Evolutionary conservation across 2,888 invertebrate species (phyloP).

Genomic region (Mesodorylaimus sp.): DNA sequence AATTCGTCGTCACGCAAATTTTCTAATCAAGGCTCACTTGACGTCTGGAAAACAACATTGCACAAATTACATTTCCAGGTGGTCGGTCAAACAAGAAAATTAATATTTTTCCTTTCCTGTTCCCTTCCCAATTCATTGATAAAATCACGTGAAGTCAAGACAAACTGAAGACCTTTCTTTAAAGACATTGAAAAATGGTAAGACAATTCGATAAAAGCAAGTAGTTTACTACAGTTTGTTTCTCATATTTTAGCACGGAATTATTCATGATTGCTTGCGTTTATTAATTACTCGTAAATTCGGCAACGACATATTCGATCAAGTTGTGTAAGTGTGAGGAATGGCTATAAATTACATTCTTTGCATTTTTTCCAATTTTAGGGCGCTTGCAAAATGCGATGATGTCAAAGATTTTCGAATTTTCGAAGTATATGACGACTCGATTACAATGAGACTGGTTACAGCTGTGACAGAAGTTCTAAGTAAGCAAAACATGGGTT

Average conservation of each 20-base stretch:
- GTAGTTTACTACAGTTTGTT: no score
- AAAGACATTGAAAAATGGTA: no score
- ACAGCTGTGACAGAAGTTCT: neutral
- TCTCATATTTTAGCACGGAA: slow-evolving; percentile 22
- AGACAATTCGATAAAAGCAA: no score
- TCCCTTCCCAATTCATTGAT: no score
- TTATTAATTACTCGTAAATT: slow-evolving; percentile 22
- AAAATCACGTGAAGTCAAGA: no score
- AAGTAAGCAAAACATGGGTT: neutral
- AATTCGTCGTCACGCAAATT: no score
- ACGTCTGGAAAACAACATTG: no score
- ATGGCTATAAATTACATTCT: neutral
- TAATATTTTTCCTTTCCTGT: no score
- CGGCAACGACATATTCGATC: slow-evolving; percentile 24
- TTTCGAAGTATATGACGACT: neutral
- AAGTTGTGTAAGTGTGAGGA: slow-evolving; percentile 18
- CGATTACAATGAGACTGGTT: neutral
- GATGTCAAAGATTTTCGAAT: neutral
- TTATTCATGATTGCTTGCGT: slow-evolving; percentile 26
- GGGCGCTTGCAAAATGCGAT: neutral
- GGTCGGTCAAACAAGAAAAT: no score
- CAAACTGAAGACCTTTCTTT: no score
- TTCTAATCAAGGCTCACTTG: no score
- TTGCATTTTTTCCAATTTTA: neutral
- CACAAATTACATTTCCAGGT: no score